Base-by-base conservation (phyloP, 1,140 invertebrate species). In the Acromyrmex charruanus region DNA sequence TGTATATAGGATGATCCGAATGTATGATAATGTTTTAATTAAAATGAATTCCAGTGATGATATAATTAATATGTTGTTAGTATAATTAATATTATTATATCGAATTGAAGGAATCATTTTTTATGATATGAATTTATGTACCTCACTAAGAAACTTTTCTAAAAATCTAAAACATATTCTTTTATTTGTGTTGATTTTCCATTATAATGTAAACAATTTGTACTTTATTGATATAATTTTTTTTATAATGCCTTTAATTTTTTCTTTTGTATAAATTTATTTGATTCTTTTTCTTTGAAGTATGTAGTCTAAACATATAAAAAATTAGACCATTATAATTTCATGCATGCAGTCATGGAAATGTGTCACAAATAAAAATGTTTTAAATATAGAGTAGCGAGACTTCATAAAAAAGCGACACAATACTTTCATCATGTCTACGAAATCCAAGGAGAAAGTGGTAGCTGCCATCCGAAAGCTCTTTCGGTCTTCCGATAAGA, bases 401-500 rank as follows among this genome's bases (percentile, higher is more conserved):
- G n/a, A 72, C 6, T 6, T 18, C 3, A n/a, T 53, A 59, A 59
- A 35, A 5, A 12, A 66, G 31, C 12, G 68, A 25, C 59, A 44
- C 77, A 63, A 10, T 35, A 59, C 14, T n/a, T 71, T 53, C 72
- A 91, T 28, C 68, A 98, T 97, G 97, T 96, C 97, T 87, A 97
- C 97, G 82, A 96, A 97, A 84, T 97, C 97, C 5, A 98, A 97
- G 93, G 96, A 96, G 63, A 97, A 96, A 93, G 97, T 98, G 51
- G 96, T 97, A 6, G 97, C 97, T 31, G 97, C 97, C 39, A 97
- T 98, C 93, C 95, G 97, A 87, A 97, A 97, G 94, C 94, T 98
- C 79, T 98, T 98, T 93, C 97, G 96, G 85, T 96, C 96, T 39
- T 96, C 97, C 10, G 96, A 96, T 91, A 97, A 97, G 91, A 93